Conservation (phyloP, 2,113 vertebrate species). For the Prunella fulvescens region DNA sequence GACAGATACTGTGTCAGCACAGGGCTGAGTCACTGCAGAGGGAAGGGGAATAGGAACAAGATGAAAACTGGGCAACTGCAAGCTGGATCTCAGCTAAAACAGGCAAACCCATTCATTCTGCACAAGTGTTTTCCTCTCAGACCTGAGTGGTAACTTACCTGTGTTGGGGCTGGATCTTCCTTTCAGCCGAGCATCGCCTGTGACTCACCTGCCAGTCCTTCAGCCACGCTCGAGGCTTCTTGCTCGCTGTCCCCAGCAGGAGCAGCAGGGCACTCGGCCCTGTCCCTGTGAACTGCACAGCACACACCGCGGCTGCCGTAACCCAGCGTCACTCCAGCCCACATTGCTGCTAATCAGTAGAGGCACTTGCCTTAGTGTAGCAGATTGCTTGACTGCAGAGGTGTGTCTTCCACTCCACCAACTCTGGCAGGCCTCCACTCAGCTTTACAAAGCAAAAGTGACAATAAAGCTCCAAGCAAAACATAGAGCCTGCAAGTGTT, state of each 20-base stretch:
- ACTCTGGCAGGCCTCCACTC: neutral
- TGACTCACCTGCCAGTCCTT: neutral
- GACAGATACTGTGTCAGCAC: neutral
- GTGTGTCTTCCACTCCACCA: neutral
- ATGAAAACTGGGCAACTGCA: neutral
- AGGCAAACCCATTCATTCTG: neutral
- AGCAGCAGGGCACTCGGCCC: neutral
- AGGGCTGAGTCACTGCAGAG: neutral
- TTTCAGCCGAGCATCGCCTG: neutral
- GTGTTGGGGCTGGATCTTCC: neutral
- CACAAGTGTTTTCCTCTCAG: neutral
- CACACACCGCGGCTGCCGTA: neutral
- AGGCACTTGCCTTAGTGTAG: neutral
- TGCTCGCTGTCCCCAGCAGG: neutral
- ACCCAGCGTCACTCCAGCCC: neutral
- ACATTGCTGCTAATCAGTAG: neutral
- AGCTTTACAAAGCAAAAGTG: neutral
- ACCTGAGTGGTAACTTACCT: neutral
- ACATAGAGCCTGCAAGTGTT: neutral
- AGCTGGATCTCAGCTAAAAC: neutral
- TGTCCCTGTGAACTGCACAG: neutral
- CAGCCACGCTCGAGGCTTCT: neutral
- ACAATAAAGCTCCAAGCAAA: conserved; percentile 48
- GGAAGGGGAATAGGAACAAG: neutral
- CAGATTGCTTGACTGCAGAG: neutral